Percentiles rank a stretch among this genome's conserved stretches.
Evolutionary conservation across 2,797 vertebrate genomes (phyloP).

Genomic region (Notolepis coatsorum): DNA sequence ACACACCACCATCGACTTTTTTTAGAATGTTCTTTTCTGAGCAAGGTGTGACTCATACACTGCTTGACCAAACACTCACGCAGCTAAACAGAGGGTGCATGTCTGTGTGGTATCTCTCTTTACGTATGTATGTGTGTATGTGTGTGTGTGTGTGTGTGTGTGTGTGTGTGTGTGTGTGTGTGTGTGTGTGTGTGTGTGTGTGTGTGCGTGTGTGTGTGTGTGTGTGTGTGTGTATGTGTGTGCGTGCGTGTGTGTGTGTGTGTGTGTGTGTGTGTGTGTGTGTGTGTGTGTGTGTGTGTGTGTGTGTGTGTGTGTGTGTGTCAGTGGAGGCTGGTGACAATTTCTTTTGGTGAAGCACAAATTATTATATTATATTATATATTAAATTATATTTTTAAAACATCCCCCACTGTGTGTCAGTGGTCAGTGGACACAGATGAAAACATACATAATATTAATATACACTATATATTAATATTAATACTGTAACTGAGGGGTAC

Average conservation of each 20-base stretch:
- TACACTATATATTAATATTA: too few species aligned
- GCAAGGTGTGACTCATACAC: constrained; percentile 32
- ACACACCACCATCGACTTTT: constrained; percentile 7
- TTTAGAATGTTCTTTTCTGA: constrained; percentile 36
- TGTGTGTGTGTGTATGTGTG: constrained; percentile 25
- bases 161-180: constrained; percentile 10
- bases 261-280: not conserved
- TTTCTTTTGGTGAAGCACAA: too few species aligned
- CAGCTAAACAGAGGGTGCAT: constrained; percentile 19
- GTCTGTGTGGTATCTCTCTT: not conserved
- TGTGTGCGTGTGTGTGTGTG: not conserved
- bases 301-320: too few species aligned
- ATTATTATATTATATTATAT: too few species aligned
- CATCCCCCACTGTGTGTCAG: too few species aligned
- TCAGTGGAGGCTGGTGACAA: too few species aligned
- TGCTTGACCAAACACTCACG: constrained; percentile 15
- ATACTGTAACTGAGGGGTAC: too few species aligned
- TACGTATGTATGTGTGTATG: constrained; percentile 11
- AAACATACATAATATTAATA: too few species aligned
- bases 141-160: not conserved
- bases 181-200: constrained; percentile 1
- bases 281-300: too few species aligned
- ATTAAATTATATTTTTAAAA: too few species aligned
- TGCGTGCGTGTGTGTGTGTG: constrained; percentile 18
- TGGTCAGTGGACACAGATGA: too few species aligned